Evolutionary conservation across 2,888 invertebrate genomes (phyloP), one percentile per base, ranked within the genome.

Genomic region (Diadegma fenestrale): DNA sequence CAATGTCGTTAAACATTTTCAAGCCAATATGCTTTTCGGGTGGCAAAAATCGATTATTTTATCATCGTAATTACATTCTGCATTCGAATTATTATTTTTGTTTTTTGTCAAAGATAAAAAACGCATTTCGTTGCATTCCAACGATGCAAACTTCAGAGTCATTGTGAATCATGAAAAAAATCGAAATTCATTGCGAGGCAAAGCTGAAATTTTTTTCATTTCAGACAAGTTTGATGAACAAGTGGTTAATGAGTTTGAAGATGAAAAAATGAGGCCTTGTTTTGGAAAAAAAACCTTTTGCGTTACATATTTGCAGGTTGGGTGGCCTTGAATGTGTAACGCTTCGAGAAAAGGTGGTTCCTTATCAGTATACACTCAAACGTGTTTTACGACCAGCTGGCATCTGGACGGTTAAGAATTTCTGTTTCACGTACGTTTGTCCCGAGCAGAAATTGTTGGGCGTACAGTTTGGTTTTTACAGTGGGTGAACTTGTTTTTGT

Each of bases 401-500:
- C 79, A 75, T 79, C 73, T 75, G 79, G 51, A 37, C 77, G 58
- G 22, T 77, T 77, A 41, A 51, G 68, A 77, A 84, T 84, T 84
- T 71, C 48, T 48, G 72, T 33, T 58, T 58, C 72, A n/a, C 43
- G 66, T 51, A 33, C 54, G 72, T 73, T 71, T 33, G 30, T 64
- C 17, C 48, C 43, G 19, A 51, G 51, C 51, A 68, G 51, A 76
- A 45, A 26, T 54, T 5, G 51, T 54, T 54, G 26, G 72, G 66
- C 77, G 80, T 77, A 71, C 63, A 41, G 26, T 77, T 84, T 77
- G 64, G 84, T 76, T 76, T 77, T 76, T 76, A 30, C 43, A 66
- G 84, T 80, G 77, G 84, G 84, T 72, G 80, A 84, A 84, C 84
- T 37, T 63, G 41, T 37, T 19, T 73, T 30, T 58, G 2, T 64